Evolutionary conservation across 2,888 invertebrate genomes (phyloP).

Genomic region (Parelbella ahira): DNA sequence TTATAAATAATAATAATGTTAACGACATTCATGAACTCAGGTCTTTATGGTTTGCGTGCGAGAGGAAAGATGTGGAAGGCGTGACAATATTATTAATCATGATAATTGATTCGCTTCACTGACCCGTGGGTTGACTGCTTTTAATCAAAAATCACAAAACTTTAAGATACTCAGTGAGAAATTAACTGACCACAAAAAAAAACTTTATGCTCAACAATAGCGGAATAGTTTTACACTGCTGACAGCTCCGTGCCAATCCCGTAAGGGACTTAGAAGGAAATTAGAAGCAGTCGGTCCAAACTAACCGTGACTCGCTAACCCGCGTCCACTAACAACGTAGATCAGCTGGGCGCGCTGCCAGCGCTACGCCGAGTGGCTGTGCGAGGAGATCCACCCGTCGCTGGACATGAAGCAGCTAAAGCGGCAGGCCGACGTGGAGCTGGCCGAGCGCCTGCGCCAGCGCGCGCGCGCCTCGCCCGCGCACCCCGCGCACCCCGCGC

Average conservation of each 20-base stretch:
- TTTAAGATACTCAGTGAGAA: no score
- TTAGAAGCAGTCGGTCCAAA: slow-evolving; percentile 32
- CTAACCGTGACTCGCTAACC: slow-evolving; percentile 60
- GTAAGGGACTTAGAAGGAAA: no score
- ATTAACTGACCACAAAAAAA: no score
- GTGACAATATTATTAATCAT: slow-evolving; percentile 16
- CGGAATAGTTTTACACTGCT: no score
- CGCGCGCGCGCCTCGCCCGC: slow-evolving; percentile 37
- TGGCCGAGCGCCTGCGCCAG: slow-evolving; percentile 57
- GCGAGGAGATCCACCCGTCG: slow-evolving; percentile 91
- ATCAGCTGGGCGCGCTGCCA: slow-evolving; percentile 92
- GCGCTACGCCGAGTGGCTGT: slow-evolving; percentile 90
- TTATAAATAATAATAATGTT: no score
- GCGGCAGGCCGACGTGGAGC: slow-evolving; percentile 62
- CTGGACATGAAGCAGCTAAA: slow-evolving; percentile 81
- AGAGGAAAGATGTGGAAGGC: slow-evolving; percentile 9
- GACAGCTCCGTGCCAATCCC: no score
- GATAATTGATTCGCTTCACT: slow-evolving; percentile 22
- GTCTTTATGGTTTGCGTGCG: slow-evolving; percentile 6
- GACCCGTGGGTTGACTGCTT: slow-evolving; percentile 18
- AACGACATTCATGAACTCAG: slow-evolving; percentile 2
- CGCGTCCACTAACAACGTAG: slow-evolving; percentile 82
- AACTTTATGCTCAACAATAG: no score
- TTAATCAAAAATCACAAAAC: no score
- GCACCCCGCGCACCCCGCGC: slow-evolving; percentile 83